These are phyloP conservation scores for Mobula hypostoma DNA, from an alignment of 2,113 vertebrate genomes.

Conservation along the genomic window DNA sequence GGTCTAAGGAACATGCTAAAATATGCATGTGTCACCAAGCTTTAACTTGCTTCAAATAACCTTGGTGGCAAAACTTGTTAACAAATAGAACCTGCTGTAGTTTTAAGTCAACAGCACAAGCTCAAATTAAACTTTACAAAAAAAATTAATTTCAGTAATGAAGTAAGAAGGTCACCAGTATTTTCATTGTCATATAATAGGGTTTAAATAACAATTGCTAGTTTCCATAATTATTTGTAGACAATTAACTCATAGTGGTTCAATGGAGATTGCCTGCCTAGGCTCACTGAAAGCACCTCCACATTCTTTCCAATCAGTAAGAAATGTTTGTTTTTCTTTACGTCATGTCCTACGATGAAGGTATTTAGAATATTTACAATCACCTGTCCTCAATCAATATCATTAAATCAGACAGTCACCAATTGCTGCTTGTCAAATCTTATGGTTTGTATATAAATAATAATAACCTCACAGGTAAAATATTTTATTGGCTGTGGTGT, in stretches of 20 bases:
- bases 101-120: not conserved
- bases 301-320: not conserved
- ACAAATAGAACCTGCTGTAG: not conserved
- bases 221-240: not conserved
- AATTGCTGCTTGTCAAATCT: too few relatives aligned
- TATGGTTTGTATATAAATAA: too few relatives aligned
- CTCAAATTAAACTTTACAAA: not conserved
- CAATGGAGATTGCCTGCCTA: not conserved
- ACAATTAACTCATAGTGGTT: not conserved
- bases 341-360: not conserved
- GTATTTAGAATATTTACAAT: not conserved
- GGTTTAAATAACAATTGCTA: not conserved
- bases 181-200: slow-evolving; percentile 5
- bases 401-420: too few relatives aligned
- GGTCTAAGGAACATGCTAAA: not conserved
- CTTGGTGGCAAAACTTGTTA: not conserved
- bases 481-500: too few relatives aligned
- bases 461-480: too few relatives aligned
- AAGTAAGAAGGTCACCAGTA: not conserved
- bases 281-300: not conserved
- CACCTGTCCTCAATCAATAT: not conserved
- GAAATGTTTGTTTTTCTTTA: too few relatives aligned
- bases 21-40: not conserved
- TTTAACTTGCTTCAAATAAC: not conserved
- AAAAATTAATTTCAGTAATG: not conserved